Conservation (phyloP, 1,140 invertebrate genomes). For the Cydia pomonella region DNA sequence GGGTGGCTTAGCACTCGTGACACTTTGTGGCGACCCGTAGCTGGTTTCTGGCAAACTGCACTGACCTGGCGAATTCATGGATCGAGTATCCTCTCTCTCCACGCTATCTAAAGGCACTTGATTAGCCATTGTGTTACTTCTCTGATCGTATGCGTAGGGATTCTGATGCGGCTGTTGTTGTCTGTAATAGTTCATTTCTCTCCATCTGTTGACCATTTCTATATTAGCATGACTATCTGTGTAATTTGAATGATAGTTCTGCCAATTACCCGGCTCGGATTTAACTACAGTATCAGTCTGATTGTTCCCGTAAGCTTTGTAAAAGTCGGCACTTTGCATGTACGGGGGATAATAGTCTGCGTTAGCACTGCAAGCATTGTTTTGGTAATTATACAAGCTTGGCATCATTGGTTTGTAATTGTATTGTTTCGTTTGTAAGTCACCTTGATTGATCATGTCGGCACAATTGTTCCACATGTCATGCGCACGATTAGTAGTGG, state of each 20-base stretch:
- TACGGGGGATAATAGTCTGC: conserved; percentile 49
- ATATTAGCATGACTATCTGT: conserved; percentile 49
- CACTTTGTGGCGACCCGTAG: conserved; percentile 65
- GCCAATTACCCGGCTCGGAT: conserved; percentile 60
- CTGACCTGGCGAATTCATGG: conserved; percentile 62
- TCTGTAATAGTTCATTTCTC: conserved; percentile 60
- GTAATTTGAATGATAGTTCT: conserved; percentile 56
- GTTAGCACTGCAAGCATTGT: conserved; percentile 53
- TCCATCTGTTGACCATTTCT: conserved; percentile 64
- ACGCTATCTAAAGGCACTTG: conserved; percentile 42
- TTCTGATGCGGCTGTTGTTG: conserved; percentile 49
- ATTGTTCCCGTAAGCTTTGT: conserved; percentile 43
- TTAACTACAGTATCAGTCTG: conserved; percentile 52
- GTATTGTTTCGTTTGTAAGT: conserved; percentile 50
- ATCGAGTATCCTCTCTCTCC: conserved; percentile 51
- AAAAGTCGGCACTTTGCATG: conserved; percentile 41
- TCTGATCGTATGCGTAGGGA: conserved; percentile 52
- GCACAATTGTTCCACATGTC: conserved; percentile 69
- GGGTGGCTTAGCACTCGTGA: conserved; percentile 52
- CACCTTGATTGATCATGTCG: conserved; percentile 57
- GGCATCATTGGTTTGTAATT: conserved; percentile 46
- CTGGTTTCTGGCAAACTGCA: conserved; percentile 60
- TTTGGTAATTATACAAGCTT: conserved; percentile 56
- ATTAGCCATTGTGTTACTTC: conserved; percentile 40
- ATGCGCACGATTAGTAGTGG: conserved; percentile 63